Base-by-base conservation (phyloP, 1,140 invertebrate genomes). In the Dryas iulia region DNA sequence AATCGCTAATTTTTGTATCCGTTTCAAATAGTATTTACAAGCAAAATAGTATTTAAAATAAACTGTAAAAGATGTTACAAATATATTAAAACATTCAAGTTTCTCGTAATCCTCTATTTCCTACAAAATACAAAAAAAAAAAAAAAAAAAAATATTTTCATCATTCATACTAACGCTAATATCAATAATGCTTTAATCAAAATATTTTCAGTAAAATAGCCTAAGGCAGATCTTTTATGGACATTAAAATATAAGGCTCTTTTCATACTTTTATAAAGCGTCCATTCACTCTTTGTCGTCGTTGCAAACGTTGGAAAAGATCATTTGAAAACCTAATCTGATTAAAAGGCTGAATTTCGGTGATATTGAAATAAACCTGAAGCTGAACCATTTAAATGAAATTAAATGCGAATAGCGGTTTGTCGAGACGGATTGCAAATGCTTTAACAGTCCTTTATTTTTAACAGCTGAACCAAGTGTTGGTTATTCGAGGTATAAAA, bases 271-370 rank as follows among this genome's bases (percentile, higher is more conserved):
- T 21, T 47, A 47, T 47, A 47, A 18, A 47, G 6, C 18, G 1
- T 47, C 18, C 8, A 47, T 47, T 47, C 39, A 47, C 2, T 21
- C 39, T 47, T 47, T 21, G 18, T 47, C 39, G 39, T 21, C 39
- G 39, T 47, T 47, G 39, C 39, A 21, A 47, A 47, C 14, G 39
- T 47, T 47, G 33, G 21, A 47, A 21, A 47, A 47, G 39, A 47
- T 47, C 39, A 47, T 47, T 47, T 47, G 39, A 47, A 47, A 47
- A 4, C 18, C 39, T 47, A 47, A 47, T 47, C 39, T 47, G 39
- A 47, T 47, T 47, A 47, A 47, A 47, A 47, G 18, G 14, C 39
- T 47, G 39, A 47, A 47, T 47, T 47, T 47, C 39, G 39, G 39
- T 18, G 18, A 47, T 47, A 21, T 21, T 47, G 39, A 47, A 47